Evolutionary conservation across 2,797 vertebrate genomes (phyloP), one percentile per base, ranked within the genome.

Genomic region (Anguilla marmorata): DNA sequence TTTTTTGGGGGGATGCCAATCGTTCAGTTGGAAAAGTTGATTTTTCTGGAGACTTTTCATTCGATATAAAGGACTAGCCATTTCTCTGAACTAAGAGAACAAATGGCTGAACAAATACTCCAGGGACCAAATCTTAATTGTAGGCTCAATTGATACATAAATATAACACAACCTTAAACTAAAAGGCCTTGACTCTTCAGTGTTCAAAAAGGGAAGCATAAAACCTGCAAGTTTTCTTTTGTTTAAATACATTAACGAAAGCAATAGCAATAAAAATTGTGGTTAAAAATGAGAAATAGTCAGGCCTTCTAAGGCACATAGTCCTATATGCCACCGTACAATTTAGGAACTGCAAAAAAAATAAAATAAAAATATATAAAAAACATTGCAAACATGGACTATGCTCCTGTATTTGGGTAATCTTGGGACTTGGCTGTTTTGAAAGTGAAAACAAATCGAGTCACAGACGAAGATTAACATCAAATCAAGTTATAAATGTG

Each of bases 1-100:
- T 87, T 54, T 50, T 41, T 58, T 33, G 9, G 33, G 50, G 54
- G 30, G 37, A 30, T 56, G 83, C 87, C 83, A 84, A 85, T 58
- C 60, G 41, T 87, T 37, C 14, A 58, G 60, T 84, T 37, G 56
- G 33, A 88, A 85, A 54, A 5, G 9, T 50, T 8, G 9, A 21
- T 66, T 24, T 41, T 19, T 21, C 24, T 85, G 33, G 58, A 66
- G 16, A 41, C 0, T 21, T 63, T 85, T 63, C 7, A 5, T 33
- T 30, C 14, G 24, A 19, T 12, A 24, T 63, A 60, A 85, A 85
- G 56, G 33, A 24, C 7, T 16, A 80, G 45, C 21, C 41, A 24
- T 48, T 37, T 41, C 74, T 41, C 37, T 76, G 21, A 2, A 82
- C 41, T 24, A 24, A 82, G 27, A 48, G 37, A 50, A 48, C 24